Evolutionary conservation across 35 echinoderm and acorn worm genomes (phyloP).

Genomic region (Acanthaster planci): DNA sequence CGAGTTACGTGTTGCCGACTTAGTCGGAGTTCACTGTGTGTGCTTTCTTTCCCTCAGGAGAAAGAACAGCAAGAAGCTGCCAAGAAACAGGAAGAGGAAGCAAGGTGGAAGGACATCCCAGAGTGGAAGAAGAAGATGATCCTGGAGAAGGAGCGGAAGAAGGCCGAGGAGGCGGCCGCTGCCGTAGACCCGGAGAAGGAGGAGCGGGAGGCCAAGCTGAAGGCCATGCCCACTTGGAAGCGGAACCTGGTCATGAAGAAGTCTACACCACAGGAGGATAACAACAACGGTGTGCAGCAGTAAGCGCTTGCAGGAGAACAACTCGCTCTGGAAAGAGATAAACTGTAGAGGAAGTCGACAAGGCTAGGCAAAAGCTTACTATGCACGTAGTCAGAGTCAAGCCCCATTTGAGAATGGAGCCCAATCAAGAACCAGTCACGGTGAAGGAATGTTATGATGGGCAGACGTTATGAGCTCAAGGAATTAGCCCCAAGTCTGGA

Average conservation of each 20-base stretch:
- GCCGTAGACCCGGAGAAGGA: conserved; percentile 47
- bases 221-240: conserved; percentile 91
- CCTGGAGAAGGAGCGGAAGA: conserved; percentile 86
- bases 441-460: too few species aligned
- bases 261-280: not conserved
- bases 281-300: conserved; percentile 4
- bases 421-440: too few species aligned
- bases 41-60: conserved; percentile 37
- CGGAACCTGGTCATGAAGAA: conserved; percentile 83
- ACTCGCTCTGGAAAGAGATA: too few species aligned
- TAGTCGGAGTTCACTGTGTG: not conserved
- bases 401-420: too few species aligned
- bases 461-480: too few species aligned
- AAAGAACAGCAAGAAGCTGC: conserved; percentile 56
- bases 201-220: conserved; percentile 67
- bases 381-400: too few species aligned
- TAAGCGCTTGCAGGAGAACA: too few species aligned
- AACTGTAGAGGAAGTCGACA: too few species aligned
- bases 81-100: conserved; percentile 67
- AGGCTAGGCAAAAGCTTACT: too few species aligned
- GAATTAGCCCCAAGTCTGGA: too few species aligned
- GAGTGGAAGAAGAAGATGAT: conserved; percentile 96
- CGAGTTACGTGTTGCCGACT: too few species aligned
- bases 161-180: conserved; percentile 56
- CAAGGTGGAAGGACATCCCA: conserved; percentile 85